A percentile compares a stretch with the other conserved stretches of the same genome.
phyloP scores from a whole-genome alignment of 1,140 invertebrate genomes.

The Listronotus oregonensis region DNA sequence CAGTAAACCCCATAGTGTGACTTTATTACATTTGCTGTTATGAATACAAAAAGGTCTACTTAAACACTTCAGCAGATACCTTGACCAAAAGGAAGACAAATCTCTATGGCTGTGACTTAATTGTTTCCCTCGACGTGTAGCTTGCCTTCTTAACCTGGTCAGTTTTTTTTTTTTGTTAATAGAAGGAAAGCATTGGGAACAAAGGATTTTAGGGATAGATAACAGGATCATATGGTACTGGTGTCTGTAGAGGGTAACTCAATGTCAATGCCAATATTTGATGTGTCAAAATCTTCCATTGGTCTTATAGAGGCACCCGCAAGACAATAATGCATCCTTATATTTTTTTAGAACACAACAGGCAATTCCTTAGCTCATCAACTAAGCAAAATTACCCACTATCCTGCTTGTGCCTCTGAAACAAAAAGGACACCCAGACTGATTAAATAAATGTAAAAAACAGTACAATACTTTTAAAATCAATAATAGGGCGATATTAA shows the following conservation, averaged over 20 bases:
- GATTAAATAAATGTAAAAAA: slow-evolving; percentile 56
- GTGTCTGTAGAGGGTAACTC: slow-evolving; percentile 5
- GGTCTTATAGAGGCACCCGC: slow-evolving; percentile 57
- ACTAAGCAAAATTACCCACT: slow-evolving; percentile 54
- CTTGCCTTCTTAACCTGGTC: slow-evolving; percentile 4
- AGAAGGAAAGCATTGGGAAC: neutral
- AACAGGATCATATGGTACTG: neutral
- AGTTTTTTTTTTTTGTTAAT: slow-evolving; percentile 7
- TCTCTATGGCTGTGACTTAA: slow-evolving; percentile 27
- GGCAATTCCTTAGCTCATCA: slow-evolving; percentile 51
- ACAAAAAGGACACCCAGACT: slow-evolving; percentile 68
- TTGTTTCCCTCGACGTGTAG: slow-evolving; percentile 25
- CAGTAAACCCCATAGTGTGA: slow-evolving; percentile 41
- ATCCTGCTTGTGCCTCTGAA: slow-evolving; percentile 80
- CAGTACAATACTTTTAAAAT: neutral
- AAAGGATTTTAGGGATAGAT: neutral
- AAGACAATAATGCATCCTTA: slow-evolving; percentile 56
- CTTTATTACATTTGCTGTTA: slow-evolving; percentile 9
- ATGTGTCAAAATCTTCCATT: slow-evolving; percentile 49
- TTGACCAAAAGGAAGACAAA: slow-evolving; percentile 55
- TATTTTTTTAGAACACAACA: slow-evolving; percentile 51
- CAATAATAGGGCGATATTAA: slow-evolving; percentile 13
- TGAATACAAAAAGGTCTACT: slow-evolving; percentile 13
- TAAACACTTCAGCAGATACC: slow-evolving; percentile 43
- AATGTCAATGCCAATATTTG: slow-evolving; percentile 40